Percentiles rank a stretch among this genome's conserved stretches.
These are phyloP conservation scores for Polia nebulosa DNA, from an alignment of 2,888 invertebrate species.

Conservation along the genomic window DNA sequence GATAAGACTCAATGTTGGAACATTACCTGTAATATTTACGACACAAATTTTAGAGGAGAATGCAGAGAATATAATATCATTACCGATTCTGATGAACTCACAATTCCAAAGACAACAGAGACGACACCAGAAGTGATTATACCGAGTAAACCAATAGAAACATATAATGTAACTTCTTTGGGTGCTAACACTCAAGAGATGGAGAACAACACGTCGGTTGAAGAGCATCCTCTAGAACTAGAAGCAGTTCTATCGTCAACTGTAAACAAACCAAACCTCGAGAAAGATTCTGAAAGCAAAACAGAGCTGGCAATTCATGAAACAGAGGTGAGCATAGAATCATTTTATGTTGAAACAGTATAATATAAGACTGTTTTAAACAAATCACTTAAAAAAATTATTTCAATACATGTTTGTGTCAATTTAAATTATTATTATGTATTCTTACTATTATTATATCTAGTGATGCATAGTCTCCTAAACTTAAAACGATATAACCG, in stretches of 20 bases:
- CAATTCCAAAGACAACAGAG: conserved; percentile 63
- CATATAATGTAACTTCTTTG: conserved; percentile 27
- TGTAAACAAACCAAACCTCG: conserved; percentile 63
- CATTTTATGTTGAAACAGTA: background rate
- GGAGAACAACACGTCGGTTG: conserved; percentile 58
- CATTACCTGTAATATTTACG: conserved; percentile 86
- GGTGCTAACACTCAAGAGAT: conserved; percentile 51
- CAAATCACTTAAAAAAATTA: background rate
- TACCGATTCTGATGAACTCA: conserved; percentile 70
- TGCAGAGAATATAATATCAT: conserved; percentile 82
- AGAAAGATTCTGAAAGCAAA: conserved; percentile 50
- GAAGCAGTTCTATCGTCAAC: conserved; percentile 83
- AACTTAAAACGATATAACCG: background rate
- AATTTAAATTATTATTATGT: too few relatives aligned
- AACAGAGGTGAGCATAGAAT: conserved; percentile 68
- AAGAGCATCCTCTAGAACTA: conserved; percentile 79
- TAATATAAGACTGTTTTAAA: background rate
- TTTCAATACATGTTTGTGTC: too few relatives aligned
- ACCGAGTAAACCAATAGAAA: conserved; percentile 27
- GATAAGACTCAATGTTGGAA: conserved; percentile 81
- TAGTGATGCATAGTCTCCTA: background rate
- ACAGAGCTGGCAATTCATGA: conserved; percentile 42
- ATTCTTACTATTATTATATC: too few relatives aligned
- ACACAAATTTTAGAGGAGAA: conserved; percentile 85
- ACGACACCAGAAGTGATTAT: conserved; percentile 10